A percentile compares a stretch with the other conserved stretches of the same genome.
These are phyloP conservation scores for Oeneis ivallda DNA, from an alignment of 2,888 invertebrate species.

Conservation along the genomic window DNA sequence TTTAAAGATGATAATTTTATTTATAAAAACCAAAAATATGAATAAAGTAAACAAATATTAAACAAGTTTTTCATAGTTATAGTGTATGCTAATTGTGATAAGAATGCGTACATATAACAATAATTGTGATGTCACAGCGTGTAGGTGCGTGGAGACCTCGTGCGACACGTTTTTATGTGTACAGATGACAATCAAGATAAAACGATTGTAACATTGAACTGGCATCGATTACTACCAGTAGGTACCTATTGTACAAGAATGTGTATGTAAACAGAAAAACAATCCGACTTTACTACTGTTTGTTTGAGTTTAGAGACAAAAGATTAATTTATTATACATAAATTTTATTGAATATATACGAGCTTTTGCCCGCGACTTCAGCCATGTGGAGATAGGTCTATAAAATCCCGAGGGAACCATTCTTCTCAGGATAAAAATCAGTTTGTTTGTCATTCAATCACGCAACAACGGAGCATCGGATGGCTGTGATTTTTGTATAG, in stretches of 20 bases:
- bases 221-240: background rate
- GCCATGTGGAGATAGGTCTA: too few species aligned
- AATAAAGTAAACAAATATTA: constrained; percentile 5
- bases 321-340: background rate
- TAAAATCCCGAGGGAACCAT: too few species aligned
- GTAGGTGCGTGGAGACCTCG: background rate
- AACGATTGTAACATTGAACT: constrained; percentile 5
- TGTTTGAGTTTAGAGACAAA: background rate
- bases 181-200: constrained; percentile 2
- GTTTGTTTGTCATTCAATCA: too few species aligned
- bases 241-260: background rate
- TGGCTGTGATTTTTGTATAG: too few species aligned
- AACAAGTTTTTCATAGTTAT: constrained; percentile 10
- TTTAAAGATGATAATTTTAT: background rate
- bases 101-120: constrained; percentile 16
- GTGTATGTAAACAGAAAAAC: background rate
- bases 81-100: constrained; percentile 20
- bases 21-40: constrained; percentile 8
- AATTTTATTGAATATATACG: too few species aligned
- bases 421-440: too few species aligned
- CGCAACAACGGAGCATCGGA: too few species aligned
- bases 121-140: constrained; percentile 15
- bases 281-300: background rate
- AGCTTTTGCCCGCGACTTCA: too few species aligned
- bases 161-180: background rate